phyloP scores from a whole-genome alignment of 2,113 vertebrate species.

The Odontophorus gujanensis region DNA sequence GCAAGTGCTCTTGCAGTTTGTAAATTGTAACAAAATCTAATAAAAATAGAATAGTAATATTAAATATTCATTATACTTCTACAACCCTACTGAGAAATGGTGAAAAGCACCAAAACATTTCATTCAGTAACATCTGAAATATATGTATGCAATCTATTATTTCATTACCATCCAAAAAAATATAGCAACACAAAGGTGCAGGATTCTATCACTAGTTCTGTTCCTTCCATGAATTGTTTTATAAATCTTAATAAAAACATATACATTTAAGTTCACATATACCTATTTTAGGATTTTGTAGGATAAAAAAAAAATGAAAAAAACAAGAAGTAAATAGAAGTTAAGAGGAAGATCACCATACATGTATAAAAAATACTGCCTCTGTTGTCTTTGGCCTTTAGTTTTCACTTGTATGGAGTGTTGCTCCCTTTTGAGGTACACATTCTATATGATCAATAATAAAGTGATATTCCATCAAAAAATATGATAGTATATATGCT shows the following conservation, averaged over 20 bases:
- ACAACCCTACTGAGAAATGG: background rate
- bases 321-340: background rate
- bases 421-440: background rate
- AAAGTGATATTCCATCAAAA: background rate
- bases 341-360: background rate
- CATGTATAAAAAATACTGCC: background rate
- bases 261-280: background rate
- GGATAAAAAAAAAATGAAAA: background rate
- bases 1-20: background rate
- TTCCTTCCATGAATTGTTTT: background rate
- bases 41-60: conserved; percentile 20
- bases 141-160: background rate
- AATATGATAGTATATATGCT: background rate
- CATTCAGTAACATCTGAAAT: background rate
- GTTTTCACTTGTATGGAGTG: background rate
- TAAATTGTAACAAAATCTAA: background rate
- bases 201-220: background rate
- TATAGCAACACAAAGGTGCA: background rate
- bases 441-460: background rate
- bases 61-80: background rate
- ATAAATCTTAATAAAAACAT: background rate
- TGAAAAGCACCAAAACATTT: background rate
- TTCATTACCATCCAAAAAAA: background rate
- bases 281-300: background rate
- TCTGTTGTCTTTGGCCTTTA: background rate